Base-by-base conservation (phyloP, 2,888 invertebrate species). In the Philhelius pedissequus region DNA sequence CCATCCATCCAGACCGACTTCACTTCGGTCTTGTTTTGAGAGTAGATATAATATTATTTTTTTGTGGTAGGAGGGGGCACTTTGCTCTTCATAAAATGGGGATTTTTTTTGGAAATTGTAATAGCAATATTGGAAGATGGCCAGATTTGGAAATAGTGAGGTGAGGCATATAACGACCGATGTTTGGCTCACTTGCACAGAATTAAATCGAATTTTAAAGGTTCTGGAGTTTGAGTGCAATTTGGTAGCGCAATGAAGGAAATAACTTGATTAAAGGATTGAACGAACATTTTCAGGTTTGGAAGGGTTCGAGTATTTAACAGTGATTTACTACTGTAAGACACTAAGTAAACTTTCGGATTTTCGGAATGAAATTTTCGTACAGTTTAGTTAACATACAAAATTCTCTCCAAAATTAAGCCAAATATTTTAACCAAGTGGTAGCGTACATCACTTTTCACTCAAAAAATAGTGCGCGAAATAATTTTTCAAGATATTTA, bases 81-180 rank as follows among this genome's bases (percentile, higher is more conserved):
- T 80, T 75, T 22, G 70, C 56, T 62, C 30, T 43, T 60, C 11
- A 38, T 64, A 35, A 35, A 9, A 40, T 62, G 43, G 40, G 13
- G 22, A 70, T 4, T 25, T 4, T 25, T 68, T 66, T 68, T 15
- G 35, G 22, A 38, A n/a, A n/a, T n/a, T n/a, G 4, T 64, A 54
- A 58, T 30, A 52, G 60, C 43, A 54, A 30, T 52, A 68, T 83
- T 83, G 78, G 78, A 78, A 35, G 25, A 22, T 40, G 35, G 83
- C 83, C 79, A 83, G 38, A 64, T 58, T 30, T 56, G 6, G 40
- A 9, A 25, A 54, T 22, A 58, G 15, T 64, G 11, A 13, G 30
- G 6, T 20, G 56, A 6, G 11, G 18, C 8, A 18, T 38, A 40
- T 13, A 58, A 22, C 18, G 38, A 38, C 25, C 15, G 3, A 58